A percentile compares a stretch with the other conserved stretches of the same genome.
Conservation (phyloP, 2,797 vertebrate species). For the Ara ararauna region DNA sequence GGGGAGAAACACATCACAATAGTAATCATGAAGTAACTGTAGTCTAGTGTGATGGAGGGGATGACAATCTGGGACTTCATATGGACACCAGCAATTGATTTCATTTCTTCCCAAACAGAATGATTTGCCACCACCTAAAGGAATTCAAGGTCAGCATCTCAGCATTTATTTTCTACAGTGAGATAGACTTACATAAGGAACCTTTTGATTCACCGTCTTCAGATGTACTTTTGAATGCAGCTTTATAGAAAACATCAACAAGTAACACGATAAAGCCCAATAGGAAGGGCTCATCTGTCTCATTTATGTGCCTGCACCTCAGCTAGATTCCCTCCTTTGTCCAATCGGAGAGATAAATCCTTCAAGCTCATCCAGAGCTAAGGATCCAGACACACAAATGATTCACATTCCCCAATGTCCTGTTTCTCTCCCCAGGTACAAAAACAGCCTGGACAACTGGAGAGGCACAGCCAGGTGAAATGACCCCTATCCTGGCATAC, state of each 20-base stretch:
- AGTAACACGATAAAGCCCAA: neutral
- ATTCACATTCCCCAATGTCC: neutral
- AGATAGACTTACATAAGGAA: neutral
- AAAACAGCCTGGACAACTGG: neutral
- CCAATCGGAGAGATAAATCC: neutral
- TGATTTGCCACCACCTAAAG: conserved; percentile 85
- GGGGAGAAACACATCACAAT: conserved; percentile 86
- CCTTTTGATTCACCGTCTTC: neutral
- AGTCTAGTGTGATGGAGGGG: conserved; percentile 35
- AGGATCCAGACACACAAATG: neutral
- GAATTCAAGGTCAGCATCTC: neutral
- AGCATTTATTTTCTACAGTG: neutral
- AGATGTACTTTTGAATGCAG: neutral
- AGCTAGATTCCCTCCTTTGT: no score
- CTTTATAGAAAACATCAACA: neutral
- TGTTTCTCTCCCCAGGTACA: neutral
- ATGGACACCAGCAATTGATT: conserved; percentile 79
- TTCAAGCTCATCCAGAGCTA: neutral
- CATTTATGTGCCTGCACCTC: neutral
- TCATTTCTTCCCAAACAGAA: conserved; percentile 84
- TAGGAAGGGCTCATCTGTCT: neutral
- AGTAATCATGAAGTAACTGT: conserved; percentile 78
- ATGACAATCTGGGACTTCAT: conserved; percentile 80
- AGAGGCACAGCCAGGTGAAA: neutral
- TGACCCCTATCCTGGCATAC: neutral